Evolutionary conservation across 2,113 vertebrate species (phyloP).

Genomic region (Cyphomyrus plagiostoma): DNA sequence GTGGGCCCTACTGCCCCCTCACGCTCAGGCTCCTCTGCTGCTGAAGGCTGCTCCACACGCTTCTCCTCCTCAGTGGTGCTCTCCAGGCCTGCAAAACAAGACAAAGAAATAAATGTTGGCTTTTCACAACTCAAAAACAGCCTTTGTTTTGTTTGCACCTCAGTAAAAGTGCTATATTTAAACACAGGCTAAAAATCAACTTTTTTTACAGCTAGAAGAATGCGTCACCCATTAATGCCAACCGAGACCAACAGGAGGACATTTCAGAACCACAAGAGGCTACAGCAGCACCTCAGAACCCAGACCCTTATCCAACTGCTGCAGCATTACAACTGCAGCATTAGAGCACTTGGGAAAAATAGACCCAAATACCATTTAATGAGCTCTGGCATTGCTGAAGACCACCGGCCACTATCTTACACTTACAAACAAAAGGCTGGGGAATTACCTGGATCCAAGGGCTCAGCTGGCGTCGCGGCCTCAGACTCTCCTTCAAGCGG

Average conservation of each 20-base stretch:
- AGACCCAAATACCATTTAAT: not conserved
- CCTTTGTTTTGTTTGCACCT: not conserved
- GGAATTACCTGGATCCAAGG: conserved; percentile 54
- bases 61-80: not conserved
- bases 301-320: not conserved
- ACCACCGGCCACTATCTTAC: not conserved
- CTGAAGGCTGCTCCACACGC: not conserved
- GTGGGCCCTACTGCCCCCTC: conserved; percentile 28
- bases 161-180: not conserved
- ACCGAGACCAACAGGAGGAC: not conserved
- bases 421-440: not conserved
- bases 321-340: not conserved
- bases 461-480: conserved; percentile 30
- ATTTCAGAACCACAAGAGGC: not conserved
- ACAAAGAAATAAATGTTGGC: not conserved
- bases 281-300: not conserved
- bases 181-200: not conserved
- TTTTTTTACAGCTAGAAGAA: not conserved
- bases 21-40: conserved; percentile 16
- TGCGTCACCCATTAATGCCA: not conserved
- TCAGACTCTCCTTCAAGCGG: conserved; percentile 31
- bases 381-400: not conserved
- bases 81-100: not conserved
- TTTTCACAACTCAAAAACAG: not conserved
- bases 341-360: not conserved